These are phyloP conservation scores for Enteromius afrohamiltoni DNA, from an alignment of 2,797 vertebrate species.

Conservation along the genomic window DNA sequence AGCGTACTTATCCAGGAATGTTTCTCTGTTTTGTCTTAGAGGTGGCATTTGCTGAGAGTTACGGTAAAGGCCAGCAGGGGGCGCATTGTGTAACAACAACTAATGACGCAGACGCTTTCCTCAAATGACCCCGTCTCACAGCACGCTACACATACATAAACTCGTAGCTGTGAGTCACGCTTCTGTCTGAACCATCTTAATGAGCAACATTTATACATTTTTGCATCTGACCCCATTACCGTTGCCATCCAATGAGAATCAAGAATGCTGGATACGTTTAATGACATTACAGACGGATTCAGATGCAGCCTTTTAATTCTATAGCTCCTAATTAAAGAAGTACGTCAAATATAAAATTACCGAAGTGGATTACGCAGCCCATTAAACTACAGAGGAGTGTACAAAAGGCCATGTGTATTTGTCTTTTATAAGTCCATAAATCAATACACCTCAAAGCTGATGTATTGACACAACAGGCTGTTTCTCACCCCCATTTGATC, in stretches of 20 bases:
- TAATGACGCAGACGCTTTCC: slow-evolving; percentile 13
- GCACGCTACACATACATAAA: slow-evolving; percentile 49
- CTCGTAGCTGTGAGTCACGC: slow-evolving; percentile 41
- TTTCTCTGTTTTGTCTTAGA: slow-evolving; percentile 1
- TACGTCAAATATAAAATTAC: not conserved
- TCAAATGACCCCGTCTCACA: slow-evolving; percentile 52
- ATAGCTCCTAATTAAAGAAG: slow-evolving; percentile 14
- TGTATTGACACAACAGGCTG: slow-evolving; percentile 17
- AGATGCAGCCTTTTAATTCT: slow-evolving; percentile 4
- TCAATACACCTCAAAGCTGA: slow-evolving; percentile 33
- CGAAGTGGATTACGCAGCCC: slow-evolving; percentile 3
- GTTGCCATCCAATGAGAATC: not conserved
- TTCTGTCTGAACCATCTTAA: slow-evolving; percentile 40
- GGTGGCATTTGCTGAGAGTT: slow-evolving; percentile 6
- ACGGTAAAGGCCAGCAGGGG: slow-evolving; percentile 74
- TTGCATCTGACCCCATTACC: slow-evolving; percentile 28
- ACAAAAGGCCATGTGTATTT: slow-evolving; percentile 44
- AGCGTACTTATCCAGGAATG: not conserved
- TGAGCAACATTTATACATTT: slow-evolving; percentile 48
- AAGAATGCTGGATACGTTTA: slow-evolving; percentile 18
- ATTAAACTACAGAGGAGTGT: not conserved
- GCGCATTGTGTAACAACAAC: slow-evolving; percentile 64
- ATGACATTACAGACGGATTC: slow-evolving; percentile 29
- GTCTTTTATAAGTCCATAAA: slow-evolving; percentile 27
- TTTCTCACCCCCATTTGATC: slow-evolving; percentile 33